Evolutionary conservation across 1,140 invertebrate species (phyloP), one percentile per base, ranked within the genome.

Genomic region (Zaprionus vittiger): DNA sequence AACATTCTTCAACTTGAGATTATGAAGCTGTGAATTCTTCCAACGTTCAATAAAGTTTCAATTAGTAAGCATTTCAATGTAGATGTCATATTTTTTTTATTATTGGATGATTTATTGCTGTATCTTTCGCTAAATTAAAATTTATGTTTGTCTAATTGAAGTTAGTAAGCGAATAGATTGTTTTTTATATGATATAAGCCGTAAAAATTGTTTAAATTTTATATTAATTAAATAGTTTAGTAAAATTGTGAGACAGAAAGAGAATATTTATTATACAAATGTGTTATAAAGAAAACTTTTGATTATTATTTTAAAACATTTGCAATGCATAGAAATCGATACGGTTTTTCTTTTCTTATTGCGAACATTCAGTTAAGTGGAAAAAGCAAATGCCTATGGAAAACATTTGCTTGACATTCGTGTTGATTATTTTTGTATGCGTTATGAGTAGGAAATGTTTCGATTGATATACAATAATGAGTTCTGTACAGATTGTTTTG

Each of bases 101-200:
- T 49, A 61, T 34, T 49, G 28, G 7, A 3, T 47, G 0, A 44
- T 62, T 68, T 44, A 56, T 47, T 49, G 49, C n/a, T 22, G 15
- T 31, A 38, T 22, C 5, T 37, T 28, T 61, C 37, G 22, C 54
- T 56, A 38, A 74, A 74, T 68, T 62, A 28, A 47, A 62, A 74
- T 74, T 69, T 22, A 69, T 69, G 41, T 37, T 26, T 61, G 34
- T 65, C 14, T n/a, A 72, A 71, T 64, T 71, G 68, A 28, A 44
- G 22, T 52, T 24, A 52, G 47, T 49, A 5, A 12, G 12, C 2
- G 17, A 20, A 49, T n/a, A 20, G 47, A 20, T 3, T 49, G 9
- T 49, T 2, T 9, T 52, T 52, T 24, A 22, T 22, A 24, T 5
- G 22, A 12, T 22, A 7, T 4, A 47, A 38, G 4, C 9, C 41